Base-by-base conservation (phyloP, 2,113 vertebrate species). In the Syrmaticus mikado region DNA sequence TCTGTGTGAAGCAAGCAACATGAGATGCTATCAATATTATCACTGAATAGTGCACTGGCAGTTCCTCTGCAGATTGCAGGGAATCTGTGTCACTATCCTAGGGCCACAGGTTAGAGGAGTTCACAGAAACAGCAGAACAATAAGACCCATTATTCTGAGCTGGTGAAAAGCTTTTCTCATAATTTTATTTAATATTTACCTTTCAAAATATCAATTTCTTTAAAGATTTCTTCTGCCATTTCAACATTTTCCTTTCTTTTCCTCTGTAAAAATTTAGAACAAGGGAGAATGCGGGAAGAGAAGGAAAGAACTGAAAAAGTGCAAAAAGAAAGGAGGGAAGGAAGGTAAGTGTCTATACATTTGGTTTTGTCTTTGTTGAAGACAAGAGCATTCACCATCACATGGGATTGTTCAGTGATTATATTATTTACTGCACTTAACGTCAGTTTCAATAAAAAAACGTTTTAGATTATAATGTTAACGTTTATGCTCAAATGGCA, bases 381-480 rank as follows among this genome's bases (percentile, higher is more conserved):
- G 89, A 60, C 34, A 84, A 20, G 8, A 62, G 7, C 14, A 41
- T 76, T 77, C 74, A 55, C 28, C 30, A 85, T 61, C 45, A 14
- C 21, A 28, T 6, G 80, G 65, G 83, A 48, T 25, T 27, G 70
- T 82, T 85, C 67, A 67, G 52, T 79, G n/a, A 43, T 50, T 43
- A 40, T 24, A 11, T 55, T 82, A 70, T 74, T 81, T 45, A 64
- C 55, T 60, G 6, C 60, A 34, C 46, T 75, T 73, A 48, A 74
- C 77, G 25, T 72, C 38, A 55, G 19, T 40, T 93, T 81, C 73
- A 43, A 43, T 17, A 43, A 16, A 43, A 52, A 90, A 93, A 86
- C 40, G 20, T 82, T 94, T 93, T 67, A 62, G 82, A 91, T 89
- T 79, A 90, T 88, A 90, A 92, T 55, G 40, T 90, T 77, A 81